Evolutionary conservation across 2,113 vertebrate species (phyloP), one percentile per base, ranked within the genome.

Genomic region (Amblyornis subalaris): DNA sequence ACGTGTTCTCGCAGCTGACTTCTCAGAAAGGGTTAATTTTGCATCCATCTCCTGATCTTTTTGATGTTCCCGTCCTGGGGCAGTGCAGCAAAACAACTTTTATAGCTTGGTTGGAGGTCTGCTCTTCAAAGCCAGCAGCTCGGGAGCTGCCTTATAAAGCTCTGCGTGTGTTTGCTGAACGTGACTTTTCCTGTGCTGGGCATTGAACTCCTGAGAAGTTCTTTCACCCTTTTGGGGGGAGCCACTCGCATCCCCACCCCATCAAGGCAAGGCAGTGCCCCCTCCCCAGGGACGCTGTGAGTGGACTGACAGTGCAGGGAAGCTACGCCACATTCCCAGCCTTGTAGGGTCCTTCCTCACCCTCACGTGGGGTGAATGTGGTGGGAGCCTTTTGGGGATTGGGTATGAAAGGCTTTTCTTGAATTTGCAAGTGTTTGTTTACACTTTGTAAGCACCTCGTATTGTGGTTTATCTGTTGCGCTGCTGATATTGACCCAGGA

Each of bases 1-100:
- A 2, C 14, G 0, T 14, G 24, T 71, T 84, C 58, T 48, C 2
- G 4, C 48, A 64, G 15, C 14, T 78, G 70, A 23, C 31, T 62
- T 74, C 55, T 47, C 11, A 26, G 62, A 85, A 96, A 88, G 81
- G 65, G 89, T 95, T 88, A 87, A 85, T 57, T 89, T 85, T 82
- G 10, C 16, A 53, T 89, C 84, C 14, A 0, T 44, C 54, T 85
- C 6, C 25, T 12, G 62, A 50, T 89, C 74, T 66, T 85, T 81
- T 67, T 83, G 79, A 85, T 73, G 67, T 79, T 76, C 71, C 78
- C 11, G 0, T 91, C 66, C 89, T 85, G 77, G 77, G 48, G 66
- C 87, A 78, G 50, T 6, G 2, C 62, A 79, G 88, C 64, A 82
- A 57, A 94, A 71, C 73, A 81, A 82, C 74, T 91, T 94, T 55